Evolutionary conservation across 2,888 invertebrate genomes (phyloP).

Genomic region (Germaria angustata): DNA sequence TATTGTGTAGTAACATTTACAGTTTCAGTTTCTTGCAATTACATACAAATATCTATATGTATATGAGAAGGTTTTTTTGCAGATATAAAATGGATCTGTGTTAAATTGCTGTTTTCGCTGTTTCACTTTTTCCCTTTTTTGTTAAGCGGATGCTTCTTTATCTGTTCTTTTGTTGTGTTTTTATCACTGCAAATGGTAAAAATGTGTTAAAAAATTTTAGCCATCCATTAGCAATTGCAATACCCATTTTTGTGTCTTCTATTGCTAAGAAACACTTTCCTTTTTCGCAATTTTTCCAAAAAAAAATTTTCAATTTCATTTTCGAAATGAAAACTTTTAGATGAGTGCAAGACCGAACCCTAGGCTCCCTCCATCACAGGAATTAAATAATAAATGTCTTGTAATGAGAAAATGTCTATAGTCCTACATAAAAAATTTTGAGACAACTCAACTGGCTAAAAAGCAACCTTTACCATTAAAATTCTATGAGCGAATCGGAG

Average conservation of each 20-base stretch:
- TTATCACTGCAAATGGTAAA: conserved; percentile 37
- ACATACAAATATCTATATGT: background rate
- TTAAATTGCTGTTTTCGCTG: conserved; percentile 47
- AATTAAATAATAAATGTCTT: no score
- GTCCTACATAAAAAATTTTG: no score
- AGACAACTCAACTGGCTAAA: no score
- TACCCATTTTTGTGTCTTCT: background rate
- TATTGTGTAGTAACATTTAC: conserved; percentile 6
- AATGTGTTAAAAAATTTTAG: conserved; percentile 37
- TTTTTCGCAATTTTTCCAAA: conserved; percentile 1
- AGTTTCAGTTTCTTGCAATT: background rate
- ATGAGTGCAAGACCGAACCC: no score
- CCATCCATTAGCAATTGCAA: conserved; percentile 41
- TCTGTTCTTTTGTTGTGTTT: conserved; percentile 50
- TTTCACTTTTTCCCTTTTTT: background rate
- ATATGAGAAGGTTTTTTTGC: background rate
- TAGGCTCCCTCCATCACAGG: no score
- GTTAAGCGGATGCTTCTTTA: conserved; percentile 10
- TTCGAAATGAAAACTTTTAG: background rate
- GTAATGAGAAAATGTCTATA: no score
- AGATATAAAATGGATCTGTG: conserved; percentile 10
- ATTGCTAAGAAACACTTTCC: conserved; percentile 30
- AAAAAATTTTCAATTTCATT: background rate
- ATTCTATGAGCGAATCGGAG: no score
- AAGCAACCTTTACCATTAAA: no score